A percentile compares a stretch with the other conserved stretches of the same genome.
phyloP scores from a whole-genome alignment of 2,888 invertebrate species.

The Pheosia tremula region DNA sequence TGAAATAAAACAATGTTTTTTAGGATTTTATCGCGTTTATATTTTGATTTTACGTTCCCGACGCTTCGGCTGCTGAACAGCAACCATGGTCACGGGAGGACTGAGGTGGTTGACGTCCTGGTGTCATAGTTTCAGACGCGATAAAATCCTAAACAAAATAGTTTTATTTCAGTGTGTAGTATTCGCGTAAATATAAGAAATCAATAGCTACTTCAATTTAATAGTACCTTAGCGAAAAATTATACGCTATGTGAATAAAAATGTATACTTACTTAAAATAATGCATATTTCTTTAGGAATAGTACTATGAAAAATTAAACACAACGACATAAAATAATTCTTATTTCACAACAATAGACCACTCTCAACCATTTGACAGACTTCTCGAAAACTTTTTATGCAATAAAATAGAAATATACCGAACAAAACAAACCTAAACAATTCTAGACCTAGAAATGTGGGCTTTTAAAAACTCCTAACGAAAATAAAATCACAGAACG shows the following conservation, averaged over 20 bases:
- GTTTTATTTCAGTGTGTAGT: too few relatives aligned
- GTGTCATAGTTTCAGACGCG: too few relatives aligned
- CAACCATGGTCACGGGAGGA: too few relatives aligned
- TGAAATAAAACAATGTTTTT: too few relatives aligned
- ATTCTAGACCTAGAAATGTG: constrained; percentile 2
- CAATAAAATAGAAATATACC: constrained; percentile 1
- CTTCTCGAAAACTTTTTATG: constrained; percentile 1
- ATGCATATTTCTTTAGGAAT: neutral
- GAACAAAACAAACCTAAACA: neutral
- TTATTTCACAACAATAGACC: constrained; percentile 4
- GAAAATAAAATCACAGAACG: constrained; percentile 7
- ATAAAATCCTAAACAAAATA: too few relatives aligned
- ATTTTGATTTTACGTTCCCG: too few relatives aligned
- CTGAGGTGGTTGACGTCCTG: too few relatives aligned
- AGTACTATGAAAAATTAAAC: neutral
- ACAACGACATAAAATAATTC: neutral
- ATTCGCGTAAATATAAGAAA: too few relatives aligned
- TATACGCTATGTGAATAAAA: neutral
- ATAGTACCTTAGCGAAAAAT: neutral
- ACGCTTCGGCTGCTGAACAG: too few relatives aligned
- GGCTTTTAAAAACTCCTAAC: constrained; percentile 2
- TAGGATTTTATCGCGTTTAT: too few relatives aligned
- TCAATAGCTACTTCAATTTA: too few relatives aligned
- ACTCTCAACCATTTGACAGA: neutral
- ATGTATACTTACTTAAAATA: neutral